phyloP scores from a whole-genome alignment of 2,797 vertebrate species.

The Fistularia tabacaria region DNA sequence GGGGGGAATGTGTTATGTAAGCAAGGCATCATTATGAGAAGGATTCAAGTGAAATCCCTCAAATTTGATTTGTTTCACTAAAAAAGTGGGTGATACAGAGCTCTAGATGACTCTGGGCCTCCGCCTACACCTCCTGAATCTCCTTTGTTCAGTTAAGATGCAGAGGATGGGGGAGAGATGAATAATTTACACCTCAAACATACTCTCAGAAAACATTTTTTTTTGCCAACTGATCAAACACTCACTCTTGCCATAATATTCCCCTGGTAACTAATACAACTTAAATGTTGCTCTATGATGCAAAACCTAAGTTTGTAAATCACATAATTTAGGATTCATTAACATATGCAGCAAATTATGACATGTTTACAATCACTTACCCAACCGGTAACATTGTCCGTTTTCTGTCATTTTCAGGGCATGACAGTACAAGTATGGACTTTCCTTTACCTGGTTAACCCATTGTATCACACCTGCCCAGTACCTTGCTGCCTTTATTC shows the following conservation, averaged over 20 bases:
- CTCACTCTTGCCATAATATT: background rate
- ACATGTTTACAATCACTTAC: too few species aligned
- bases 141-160: background rate
- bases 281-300: background rate
- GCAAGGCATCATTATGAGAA: slow-evolving; percentile 1
- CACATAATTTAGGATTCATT: background rate
- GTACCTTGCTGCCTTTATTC: too few species aligned
- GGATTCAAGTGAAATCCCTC: slow-evolving; percentile 6
- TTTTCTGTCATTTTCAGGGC: too few species aligned
- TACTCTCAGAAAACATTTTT: background rate
- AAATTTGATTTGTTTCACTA: slow-evolving; percentile 8
- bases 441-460: too few species aligned
- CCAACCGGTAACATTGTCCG: too few species aligned
- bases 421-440: too few species aligned
- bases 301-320: background rate
- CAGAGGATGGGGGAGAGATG: slow-evolving; percentile 1
- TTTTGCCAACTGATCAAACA: slow-evolving; percentile 1
- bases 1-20: background rate
- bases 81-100: slow-evolving; percentile 1
- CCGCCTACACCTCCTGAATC: background rate
- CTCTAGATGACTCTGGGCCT: background rate
- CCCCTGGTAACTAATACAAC: background rate
- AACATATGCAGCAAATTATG: too few species aligned
- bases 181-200: background rate
- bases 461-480: too few species aligned